phyloP scores from a whole-genome alignment of 2,888 invertebrate species.

The Exephanes ischioxanthus region DNA sequence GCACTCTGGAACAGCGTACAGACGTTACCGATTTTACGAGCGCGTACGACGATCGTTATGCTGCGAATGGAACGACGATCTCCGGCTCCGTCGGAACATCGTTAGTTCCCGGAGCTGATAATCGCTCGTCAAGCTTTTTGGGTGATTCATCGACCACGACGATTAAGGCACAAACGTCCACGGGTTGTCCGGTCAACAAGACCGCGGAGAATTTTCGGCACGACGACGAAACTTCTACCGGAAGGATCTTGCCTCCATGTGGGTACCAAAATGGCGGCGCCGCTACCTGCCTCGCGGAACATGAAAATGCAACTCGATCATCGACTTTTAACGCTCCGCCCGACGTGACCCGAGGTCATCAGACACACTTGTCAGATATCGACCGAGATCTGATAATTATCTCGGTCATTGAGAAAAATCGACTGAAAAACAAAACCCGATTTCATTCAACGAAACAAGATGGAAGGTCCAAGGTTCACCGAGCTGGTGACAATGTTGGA shows the following conservation, averaged over 20 bases:
- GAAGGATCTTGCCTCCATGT: conserved; percentile 60
- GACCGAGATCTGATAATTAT: conserved; percentile 50
- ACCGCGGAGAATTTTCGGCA: background rate
- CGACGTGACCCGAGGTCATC: conserved; percentile 2
- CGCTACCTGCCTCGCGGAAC: background rate
- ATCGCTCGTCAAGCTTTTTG: background rate
- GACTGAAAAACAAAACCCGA: conserved; percentile 16
- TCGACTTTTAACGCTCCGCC: background rate
- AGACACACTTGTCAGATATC: background rate
- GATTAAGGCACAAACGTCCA: background rate
- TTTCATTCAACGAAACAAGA: background rate
- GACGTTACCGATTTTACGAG: background rate
- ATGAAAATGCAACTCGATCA: background rate
- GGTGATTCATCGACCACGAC: background rate
- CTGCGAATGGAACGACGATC: background rate
- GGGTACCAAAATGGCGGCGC: background rate
- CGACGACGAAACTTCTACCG: conserved; percentile 28
- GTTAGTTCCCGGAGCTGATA: background rate
- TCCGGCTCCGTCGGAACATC: background rate
- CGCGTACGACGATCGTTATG: conserved; percentile 1
- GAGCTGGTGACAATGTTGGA: background rate
- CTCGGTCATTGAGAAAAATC: conserved; percentile 57
- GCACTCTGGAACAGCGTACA: background rate
- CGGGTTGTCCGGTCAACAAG: conserved; percentile 1
- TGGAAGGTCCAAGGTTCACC: conserved; percentile 7